Evolutionary conservation across 2,797 vertebrate species (phyloP).

Genomic region (Capromys pilorides): DNA sequence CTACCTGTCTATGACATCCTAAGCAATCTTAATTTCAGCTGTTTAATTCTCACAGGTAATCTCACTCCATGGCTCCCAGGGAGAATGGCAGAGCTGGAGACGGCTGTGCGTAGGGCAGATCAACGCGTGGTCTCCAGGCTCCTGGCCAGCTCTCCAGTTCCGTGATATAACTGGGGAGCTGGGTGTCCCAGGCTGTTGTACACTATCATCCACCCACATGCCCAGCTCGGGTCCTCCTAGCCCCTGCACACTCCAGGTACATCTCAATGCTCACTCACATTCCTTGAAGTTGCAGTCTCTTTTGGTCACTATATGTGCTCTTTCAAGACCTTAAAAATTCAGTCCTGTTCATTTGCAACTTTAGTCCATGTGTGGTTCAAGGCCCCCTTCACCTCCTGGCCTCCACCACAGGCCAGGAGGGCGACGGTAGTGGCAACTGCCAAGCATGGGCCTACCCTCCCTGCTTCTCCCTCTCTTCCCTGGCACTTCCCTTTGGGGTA

Average conservation of each 20-base stretch:
- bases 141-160: neutral
- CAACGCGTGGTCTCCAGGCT: neutral
- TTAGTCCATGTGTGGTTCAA: neutral
- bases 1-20: neutral
- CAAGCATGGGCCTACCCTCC: neutral
- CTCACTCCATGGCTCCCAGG: neutral
- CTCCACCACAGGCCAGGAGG: neutral
- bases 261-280: neutral
- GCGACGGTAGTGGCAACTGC: no score
- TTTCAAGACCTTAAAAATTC: slow-evolving; percentile 49
- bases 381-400: neutral
- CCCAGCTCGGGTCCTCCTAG: neutral
- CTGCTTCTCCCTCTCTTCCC: slow-evolving; percentile 42
- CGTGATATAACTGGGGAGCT: neutral
- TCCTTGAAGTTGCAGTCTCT: neutral
- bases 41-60: neutral
- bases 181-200: neutral
- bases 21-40: neutral
- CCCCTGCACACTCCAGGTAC: neutral
- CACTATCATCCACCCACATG: neutral
- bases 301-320: neutral
- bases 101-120: neutral
- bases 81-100: neutral
- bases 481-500: neutral
- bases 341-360: slow-evolving; percentile 17